Conservation (phyloP, 2,113 vertebrate genomes). For the Menidia beryllina region DNA sequence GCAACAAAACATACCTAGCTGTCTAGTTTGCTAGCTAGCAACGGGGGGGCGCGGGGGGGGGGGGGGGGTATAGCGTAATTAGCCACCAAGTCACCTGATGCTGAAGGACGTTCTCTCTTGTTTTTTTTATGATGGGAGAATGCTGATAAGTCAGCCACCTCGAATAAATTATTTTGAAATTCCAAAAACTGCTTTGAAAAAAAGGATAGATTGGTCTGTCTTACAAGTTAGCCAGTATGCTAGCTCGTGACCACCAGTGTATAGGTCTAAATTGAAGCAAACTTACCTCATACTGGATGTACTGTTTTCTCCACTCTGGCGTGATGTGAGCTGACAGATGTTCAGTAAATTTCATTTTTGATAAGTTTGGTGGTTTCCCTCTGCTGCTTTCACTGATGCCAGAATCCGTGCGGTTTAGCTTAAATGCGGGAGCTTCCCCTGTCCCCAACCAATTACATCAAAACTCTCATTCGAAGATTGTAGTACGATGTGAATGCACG, state of each 20-base stretch:
- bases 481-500: background rate
- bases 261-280: constrained; percentile 28
- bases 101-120: background rate
- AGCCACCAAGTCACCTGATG: background rate
- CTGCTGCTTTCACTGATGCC: no score
- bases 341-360: constrained; percentile 96
- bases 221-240: constrained; percentile 11
- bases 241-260: constrained; percentile 13
- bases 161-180: background rate
- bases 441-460: background rate
- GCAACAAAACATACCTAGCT: constrained; percentile 18
- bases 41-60: background rate
- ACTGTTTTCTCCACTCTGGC: constrained; percentile 98
- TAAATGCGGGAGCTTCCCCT: background rate
- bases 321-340: constrained; percentile 99
- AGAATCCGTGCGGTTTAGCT: background rate
- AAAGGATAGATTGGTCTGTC: background rate
- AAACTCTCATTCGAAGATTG: constrained; percentile 51
- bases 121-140: background rate
- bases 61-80: background rate
- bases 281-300: constrained; percentile 97
- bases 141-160: background rate
- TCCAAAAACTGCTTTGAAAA: background rate
- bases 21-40: constrained; percentile 29
- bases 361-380: background rate